Base-by-base conservation (phyloP, 2,797 vertebrate species). In the Argyrosomus regius region DNA sequence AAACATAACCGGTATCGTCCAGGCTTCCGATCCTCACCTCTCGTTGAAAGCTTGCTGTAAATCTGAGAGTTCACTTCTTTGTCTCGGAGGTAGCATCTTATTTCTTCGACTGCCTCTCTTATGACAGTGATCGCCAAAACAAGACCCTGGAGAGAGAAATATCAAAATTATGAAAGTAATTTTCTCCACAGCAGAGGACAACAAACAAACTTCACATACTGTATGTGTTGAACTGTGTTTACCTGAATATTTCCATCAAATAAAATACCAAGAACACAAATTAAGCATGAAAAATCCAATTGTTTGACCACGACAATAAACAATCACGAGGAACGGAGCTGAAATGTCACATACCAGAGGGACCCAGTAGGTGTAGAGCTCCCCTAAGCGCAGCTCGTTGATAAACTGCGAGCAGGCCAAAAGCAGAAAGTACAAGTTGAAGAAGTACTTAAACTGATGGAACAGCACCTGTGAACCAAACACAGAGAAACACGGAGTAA, bases 31-130 rank as follows among this genome's bases (percentile, higher is more conserved):
- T 17, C 26, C 95, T 93, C 84, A 99, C 98, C 98, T 98, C 97
- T 95, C 0, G 94, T 95, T 39, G 97, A 98, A 77, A 99, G 98
- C 85, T 98, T 98, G 96, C 98, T 99, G 96, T 99, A 99, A 93
- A 99, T 97, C 96, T 99, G 98, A 45, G 98, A 98, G 95, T 99
- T 99, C 67, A 99, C 97, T 84, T 99, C 98, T 94, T 98, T 99
- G 96, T 99, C 98, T 43, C 98, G 93, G 59, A 98, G 71, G 83
- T 95, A 99, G 90, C 98, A 99, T 87, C 98, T 94, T 53, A 98
- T 96, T 95, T 99, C 98, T 81, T 99, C 98, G 0, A 98, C 95
- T 0, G 98, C 98, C 92, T 99, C 98, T n/a, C 98, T 95, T 83
- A 96, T 95, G 90, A 99, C 93, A 12, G 98, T 99, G 73, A 99